phyloP scores from a whole-genome alignment of 2,113 vertebrate species.

The Mirounga angustirostris region DNA sequence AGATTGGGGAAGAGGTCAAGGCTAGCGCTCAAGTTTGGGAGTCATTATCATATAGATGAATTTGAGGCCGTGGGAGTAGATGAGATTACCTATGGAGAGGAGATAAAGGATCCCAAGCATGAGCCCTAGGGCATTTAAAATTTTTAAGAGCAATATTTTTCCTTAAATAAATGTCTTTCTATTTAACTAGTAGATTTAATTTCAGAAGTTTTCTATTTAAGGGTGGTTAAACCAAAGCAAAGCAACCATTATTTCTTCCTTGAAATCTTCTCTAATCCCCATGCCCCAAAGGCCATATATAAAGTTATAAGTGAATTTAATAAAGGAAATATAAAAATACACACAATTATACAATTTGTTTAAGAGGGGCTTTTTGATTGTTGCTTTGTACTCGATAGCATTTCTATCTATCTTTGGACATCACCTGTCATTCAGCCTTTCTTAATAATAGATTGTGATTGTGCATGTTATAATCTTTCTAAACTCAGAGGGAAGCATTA shows the following conservation, averaged over 20 bases:
- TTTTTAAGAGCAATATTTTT: constrained; percentile 74
- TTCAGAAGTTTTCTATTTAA: constrained; percentile 72
- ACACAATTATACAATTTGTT: constrained; percentile 24
- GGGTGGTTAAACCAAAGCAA: constrained; percentile 56
- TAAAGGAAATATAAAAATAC: constrained; percentile 27
- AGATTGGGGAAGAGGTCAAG: constrained; percentile 79
- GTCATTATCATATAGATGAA: constrained; percentile 85
- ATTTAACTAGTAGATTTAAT: constrained; percentile 77
- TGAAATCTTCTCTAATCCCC: constrained; percentile 65
- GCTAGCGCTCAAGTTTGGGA: constrained; percentile 77
- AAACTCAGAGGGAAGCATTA: not conserved
- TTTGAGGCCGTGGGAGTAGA: constrained; percentile 77
- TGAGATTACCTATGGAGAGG: constrained; percentile 81
- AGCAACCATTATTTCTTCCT: constrained; percentile 63
- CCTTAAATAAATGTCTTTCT: constrained; percentile 79
- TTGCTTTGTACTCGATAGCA: not conserved
- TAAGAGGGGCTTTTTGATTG: not conserved
- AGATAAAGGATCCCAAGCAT: constrained; percentile 72
- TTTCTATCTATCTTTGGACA: constrained; percentile 47
- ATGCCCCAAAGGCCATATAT: constrained; percentile 45
- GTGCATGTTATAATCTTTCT: not conserved
- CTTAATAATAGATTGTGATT: constrained; percentile 22
- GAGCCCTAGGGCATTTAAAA: constrained; percentile 76
- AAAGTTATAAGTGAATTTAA: constrained; percentile 63
- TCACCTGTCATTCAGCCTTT: constrained; percentile 4